phyloP scores from a whole-genome alignment of 2,113 vertebrate genomes.

The Burhinus oedicnemus region DNA sequence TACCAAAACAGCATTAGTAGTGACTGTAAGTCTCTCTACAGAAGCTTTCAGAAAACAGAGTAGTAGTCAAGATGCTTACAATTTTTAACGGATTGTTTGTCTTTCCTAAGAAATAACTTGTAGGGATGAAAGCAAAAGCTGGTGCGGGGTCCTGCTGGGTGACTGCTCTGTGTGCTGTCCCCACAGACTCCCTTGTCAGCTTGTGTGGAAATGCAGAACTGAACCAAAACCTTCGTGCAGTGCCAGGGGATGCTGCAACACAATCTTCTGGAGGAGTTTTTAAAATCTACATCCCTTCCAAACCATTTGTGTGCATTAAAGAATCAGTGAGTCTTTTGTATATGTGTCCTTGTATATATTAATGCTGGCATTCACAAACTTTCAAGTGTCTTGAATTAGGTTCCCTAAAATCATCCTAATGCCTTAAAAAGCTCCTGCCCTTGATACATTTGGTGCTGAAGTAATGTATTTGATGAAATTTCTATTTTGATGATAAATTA shows the following conservation, averaged over 20 bases:
- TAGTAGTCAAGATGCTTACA: constrained; percentile 63
- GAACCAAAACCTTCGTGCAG: neutral
- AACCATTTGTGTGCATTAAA: neutral
- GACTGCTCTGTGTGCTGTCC: neutral
- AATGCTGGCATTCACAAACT: neutral
- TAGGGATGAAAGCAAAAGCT: constrained; percentile 68
- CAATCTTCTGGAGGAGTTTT: neutral
- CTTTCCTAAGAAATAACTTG: constrained; percentile 61
- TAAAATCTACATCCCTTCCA: neutral
- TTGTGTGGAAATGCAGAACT: neutral
- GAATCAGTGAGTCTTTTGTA: neutral
- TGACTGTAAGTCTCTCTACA: constrained; percentile 39
- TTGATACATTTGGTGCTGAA: neutral
- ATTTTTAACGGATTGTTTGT: constrained; percentile 62
- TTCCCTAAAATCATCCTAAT: neutral
- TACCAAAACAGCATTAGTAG: constrained; percentile 46
- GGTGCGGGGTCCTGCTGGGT: constrained; percentile 7
- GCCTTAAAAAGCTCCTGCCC: neutral
- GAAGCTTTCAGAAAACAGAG: constrained; percentile 68
- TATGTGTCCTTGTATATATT: neutral
- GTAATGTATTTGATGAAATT: neutral
- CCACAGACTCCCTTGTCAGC: neutral
- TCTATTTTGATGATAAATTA: neutral
- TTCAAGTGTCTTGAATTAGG: neutral
- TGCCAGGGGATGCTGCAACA: neutral